Evolutionary conservation across 2,797 vertebrate species (phyloP).

Genomic region (Epinephelus malabaricus): DNA sequence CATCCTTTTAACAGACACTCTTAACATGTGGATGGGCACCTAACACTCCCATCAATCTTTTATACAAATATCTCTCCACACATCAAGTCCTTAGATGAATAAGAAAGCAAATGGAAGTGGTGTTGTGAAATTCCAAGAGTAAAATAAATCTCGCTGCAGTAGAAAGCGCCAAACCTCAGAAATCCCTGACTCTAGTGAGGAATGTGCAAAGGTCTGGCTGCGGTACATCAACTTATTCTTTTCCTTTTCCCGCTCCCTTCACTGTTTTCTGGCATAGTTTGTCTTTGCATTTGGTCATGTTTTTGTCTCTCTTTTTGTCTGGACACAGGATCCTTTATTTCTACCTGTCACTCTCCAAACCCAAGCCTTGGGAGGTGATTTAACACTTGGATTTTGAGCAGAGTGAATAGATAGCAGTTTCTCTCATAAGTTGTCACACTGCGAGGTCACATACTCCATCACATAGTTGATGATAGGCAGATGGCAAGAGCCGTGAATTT

Average conservation of each 20-base stretch:
- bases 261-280: slow-evolving; percentile 46
- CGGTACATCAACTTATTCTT: slow-evolving; percentile 54
- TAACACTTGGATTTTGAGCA: slow-evolving; percentile 29
- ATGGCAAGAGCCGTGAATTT: slow-evolving; percentile 37
- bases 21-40: slow-evolving; percentile 59
- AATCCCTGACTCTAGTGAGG: slow-evolving; percentile 68
- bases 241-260: slow-evolving; percentile 35
- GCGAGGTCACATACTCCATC: slow-evolving; percentile 45
- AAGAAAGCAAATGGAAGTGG: slow-evolving; percentile 40
- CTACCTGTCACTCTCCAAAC: slow-evolving; percentile 24
- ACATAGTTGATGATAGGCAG: slow-evolving; percentile 63
- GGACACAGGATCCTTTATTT: slow-evolving; percentile 31
- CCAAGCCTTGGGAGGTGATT: slow-evolving; percentile 40
- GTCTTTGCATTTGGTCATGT: slow-evolving; percentile 60
- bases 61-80: slow-evolving; percentile 64
- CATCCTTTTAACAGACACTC: slow-evolving; percentile 61
- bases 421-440: slow-evolving; percentile 70
- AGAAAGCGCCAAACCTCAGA: slow-evolving; percentile 80
- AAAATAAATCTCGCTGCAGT: slow-evolving; percentile 75
- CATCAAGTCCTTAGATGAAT: slow-evolving; percentile 48
- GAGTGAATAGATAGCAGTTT: slow-evolving; percentile 57
- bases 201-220: slow-evolving; percentile 69
- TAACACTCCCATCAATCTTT: slow-evolving; percentile 71
- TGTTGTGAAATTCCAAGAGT: slow-evolving; percentile 66
- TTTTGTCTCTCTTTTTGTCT: slow-evolving; percentile 54